These are phyloP conservation scores for Eurystomus gularis DNA, from an alignment of 2,113 vertebrate genomes.

Conservation along the genomic window DNA sequence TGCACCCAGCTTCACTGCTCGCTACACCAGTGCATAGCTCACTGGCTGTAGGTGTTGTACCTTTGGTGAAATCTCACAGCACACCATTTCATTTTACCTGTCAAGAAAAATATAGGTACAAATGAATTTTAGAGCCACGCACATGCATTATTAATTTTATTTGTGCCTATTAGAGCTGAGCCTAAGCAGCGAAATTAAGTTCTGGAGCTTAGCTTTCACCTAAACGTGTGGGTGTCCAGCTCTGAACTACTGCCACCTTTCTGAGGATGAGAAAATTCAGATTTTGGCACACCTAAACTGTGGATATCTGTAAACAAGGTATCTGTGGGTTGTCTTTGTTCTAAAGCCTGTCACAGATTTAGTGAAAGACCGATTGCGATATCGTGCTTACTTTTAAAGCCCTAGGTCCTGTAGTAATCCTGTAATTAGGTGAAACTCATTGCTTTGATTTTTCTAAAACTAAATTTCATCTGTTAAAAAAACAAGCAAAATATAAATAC, in stretches of 20 bases:
- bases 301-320: neutral
- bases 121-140: constrained; percentile 51
- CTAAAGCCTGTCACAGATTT: neutral
- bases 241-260: constrained; percentile 21
- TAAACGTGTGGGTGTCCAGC: neutral
- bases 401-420: neutral
- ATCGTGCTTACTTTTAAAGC: neutral
- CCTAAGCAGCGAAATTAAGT: neutral
- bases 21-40: neutral
- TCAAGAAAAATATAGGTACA: constrained; percentile 50
- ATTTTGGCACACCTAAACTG: neutral
- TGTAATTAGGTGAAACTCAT: neutral
- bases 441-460: constrained; percentile 4
- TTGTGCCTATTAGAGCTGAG: constrained; percentile 43
- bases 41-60: constrained; percentile 26
- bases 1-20: neutral
- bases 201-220: neutral
- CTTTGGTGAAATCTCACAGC: constrained; percentile 14
- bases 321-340: neutral
- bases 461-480: neutral
- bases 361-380: neutral
- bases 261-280: neutral
- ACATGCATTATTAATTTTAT: constrained; percentile 67
- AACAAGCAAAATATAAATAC: neutral
- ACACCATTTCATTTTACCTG: constrained; percentile 30